These are phyloP conservation scores for Mastacembelus armatus DNA, from an alignment of 2,797 vertebrate genomes.

Conservation along the genomic window DNA sequence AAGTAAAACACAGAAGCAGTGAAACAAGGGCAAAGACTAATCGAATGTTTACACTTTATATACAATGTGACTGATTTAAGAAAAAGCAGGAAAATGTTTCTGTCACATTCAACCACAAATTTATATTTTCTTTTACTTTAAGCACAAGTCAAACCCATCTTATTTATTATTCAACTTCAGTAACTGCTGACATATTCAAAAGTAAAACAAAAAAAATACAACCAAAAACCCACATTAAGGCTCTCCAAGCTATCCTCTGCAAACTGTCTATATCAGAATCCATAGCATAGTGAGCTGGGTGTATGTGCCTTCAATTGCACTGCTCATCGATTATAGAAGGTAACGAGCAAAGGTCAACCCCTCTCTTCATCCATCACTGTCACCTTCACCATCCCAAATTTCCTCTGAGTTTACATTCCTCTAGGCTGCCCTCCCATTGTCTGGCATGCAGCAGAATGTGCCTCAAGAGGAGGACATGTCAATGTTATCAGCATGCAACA, in stretches of 20 bases:
- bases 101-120: not conserved
- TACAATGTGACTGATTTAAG: too few relatives aligned
- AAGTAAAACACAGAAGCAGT: not conserved
- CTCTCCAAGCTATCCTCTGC: not conserved
- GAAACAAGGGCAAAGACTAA: not conserved
- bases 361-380: constrained; percentile 71
- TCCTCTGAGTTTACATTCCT: constrained; percentile 27
- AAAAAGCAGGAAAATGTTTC: not conserved
- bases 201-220: not conserved
- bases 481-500: constrained; percentile 80
- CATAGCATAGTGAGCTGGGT: constrained; percentile 40
- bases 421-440: constrained; percentile 41
- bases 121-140: not conserved
- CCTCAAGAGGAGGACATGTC: constrained; percentile 66
- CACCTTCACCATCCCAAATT: constrained; percentile 47
- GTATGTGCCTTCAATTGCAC: constrained; percentile 35
- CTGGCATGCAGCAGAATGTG: constrained; percentile 46
- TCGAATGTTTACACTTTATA: not conserved
- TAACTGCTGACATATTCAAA: not conserved
- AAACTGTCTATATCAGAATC: constrained; percentile 17
- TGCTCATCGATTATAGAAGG: constrained; percentile 68
- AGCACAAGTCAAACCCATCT: not conserved
- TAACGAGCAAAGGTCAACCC: constrained; percentile 71
- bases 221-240: not conserved
- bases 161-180: too few relatives aligned